These are phyloP conservation scores for Propithecus deckenii DNA, from an alignment of 2,797 vertebrate species.

Conservation along the genomic window DNA sequence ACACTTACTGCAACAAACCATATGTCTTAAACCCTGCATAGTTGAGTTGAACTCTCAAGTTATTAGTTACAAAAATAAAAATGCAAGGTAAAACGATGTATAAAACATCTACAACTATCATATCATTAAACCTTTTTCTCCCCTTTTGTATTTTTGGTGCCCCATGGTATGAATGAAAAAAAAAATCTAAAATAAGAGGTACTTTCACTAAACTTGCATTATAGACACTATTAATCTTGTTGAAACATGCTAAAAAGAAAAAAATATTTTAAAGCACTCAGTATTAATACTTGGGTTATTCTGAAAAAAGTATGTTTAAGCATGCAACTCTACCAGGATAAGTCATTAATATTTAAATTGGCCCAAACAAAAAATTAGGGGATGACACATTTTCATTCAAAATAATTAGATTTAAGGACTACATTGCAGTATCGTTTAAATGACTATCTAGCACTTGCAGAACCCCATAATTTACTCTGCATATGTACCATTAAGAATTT, in stretches of 20 bases:
- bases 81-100: not conserved
- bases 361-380: constrained; percentile 48
- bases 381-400: constrained; percentile 41
- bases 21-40: constrained; percentile 1
- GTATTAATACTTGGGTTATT: constrained; percentile 47
- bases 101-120: not conserved
- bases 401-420: constrained; percentile 34
- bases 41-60: not conserved
- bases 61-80: constrained; percentile 34
- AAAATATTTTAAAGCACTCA: constrained; percentile 31
- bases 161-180: not conserved
- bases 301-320: constrained; percentile 42
- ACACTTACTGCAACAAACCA: not conserved
- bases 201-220: constrained; percentile 19
- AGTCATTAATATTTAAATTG: constrained; percentile 61
- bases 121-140: not conserved
- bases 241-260: constrained; percentile 40
- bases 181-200: not conserved
- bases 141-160: not conserved
- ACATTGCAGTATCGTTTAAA: constrained; percentile 37
- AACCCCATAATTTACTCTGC: constrained; percentile 32
- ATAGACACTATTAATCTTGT: not conserved
- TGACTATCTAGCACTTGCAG: constrained; percentile 3
- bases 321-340: not conserved
- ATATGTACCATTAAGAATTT: not conserved